Conservation (phyloP, 2,113 vertebrate species). For the Pelmatolapia mariae region DNA sequence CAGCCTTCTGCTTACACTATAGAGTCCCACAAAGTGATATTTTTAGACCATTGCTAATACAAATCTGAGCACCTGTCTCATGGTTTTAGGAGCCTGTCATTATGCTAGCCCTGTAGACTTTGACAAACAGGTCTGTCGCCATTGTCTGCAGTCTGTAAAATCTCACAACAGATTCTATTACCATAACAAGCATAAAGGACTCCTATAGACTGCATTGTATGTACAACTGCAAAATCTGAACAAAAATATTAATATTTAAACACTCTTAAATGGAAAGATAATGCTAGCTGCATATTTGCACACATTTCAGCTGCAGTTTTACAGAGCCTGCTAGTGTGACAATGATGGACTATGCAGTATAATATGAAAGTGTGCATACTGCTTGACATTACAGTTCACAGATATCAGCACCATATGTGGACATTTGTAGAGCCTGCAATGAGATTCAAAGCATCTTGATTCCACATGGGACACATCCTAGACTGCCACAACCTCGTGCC, state of each 20-base stretch:
- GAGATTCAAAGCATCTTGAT: not conserved
- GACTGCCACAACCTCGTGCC: not conserved
- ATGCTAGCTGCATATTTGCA: not conserved
- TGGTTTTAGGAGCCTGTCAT: not conserved
- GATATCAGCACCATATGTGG: not conserved
- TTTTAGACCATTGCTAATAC: conserved; percentile 25
- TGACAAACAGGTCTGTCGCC: not conserved
- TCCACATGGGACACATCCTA: not conserved
- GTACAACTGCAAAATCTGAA: not conserved
- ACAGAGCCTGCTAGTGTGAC: not conserved
- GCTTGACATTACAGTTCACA: not conserved
- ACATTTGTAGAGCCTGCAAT: not conserved
- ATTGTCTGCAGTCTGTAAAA: not conserved
- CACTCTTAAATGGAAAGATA: not conserved
- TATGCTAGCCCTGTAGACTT: not conserved
- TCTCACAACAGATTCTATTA: not conserved
- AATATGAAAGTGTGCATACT: not conserved
- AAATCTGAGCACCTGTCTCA: not conserved
- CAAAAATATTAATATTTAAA: not conserved
- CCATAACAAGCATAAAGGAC: not conserved
- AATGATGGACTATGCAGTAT: not conserved
- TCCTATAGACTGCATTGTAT: not conserved
- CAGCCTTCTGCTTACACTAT: not conserved
- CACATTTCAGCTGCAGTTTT: not conserved
- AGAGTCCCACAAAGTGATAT: not conserved